A percentile compares a stretch with the other conserved stretches of the same genome.
Conservation (phyloP, 2,113 vertebrate species). For the Caretta caretta region DNA sequence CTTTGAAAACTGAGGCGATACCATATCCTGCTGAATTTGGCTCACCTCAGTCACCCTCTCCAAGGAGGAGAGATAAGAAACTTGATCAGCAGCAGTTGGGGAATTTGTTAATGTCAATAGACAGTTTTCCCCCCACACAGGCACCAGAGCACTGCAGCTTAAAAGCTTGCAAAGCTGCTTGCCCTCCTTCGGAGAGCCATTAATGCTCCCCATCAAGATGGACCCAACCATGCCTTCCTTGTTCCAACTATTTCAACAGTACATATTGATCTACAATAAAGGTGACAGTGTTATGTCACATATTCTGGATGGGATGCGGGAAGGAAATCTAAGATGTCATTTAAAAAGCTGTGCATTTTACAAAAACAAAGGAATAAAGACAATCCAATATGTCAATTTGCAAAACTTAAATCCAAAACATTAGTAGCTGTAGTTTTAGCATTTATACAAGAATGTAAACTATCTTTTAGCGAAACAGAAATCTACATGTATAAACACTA, state of each 20-base stretch:
- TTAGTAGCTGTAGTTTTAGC: background rate
- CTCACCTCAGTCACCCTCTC: background rate
- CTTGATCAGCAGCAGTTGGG: background rate
- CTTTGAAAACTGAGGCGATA: background rate
- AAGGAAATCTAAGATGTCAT: background rate
- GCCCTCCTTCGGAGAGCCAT: background rate
- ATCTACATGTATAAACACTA: background rate
- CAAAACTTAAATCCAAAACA: background rate
- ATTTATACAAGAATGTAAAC: background rate
- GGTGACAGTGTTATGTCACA: background rate
- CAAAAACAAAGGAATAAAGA: background rate
- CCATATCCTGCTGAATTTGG: background rate
- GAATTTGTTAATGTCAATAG: background rate
- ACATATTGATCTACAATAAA: background rate
- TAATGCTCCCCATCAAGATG: background rate
- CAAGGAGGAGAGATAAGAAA: background rate
- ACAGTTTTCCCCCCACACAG: background rate
- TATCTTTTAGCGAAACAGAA: background rate
- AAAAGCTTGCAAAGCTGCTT: background rate
- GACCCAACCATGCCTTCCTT: background rate
- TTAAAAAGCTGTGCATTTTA: background rate
- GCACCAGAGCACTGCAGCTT: background rate
- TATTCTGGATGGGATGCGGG: background rate
- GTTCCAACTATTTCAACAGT: background rate
- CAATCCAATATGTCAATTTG: background rate